Evolutionary conservation across 2,113 vertebrate genomes (phyloP).

Genomic region (Craseonycteris thonglongyai): DNA sequence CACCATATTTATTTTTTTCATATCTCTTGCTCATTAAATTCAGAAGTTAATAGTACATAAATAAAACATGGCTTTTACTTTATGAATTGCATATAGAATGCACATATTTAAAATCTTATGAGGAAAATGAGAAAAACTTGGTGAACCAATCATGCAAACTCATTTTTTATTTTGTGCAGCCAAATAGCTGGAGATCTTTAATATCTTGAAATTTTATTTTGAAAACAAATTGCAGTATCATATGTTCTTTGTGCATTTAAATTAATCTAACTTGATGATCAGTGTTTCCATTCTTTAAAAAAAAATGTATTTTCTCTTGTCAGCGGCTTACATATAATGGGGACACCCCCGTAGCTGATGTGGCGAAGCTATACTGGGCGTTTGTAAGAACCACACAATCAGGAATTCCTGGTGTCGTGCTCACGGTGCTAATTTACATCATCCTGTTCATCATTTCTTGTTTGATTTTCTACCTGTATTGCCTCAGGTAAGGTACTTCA

Average conservation of each 20-base stretch:
- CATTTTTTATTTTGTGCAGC: background rate
- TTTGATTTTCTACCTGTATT: slow-evolving; percentile 84
- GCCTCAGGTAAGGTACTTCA: slow-evolving; percentile 85
- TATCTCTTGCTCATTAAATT: slow-evolving; percentile 24
- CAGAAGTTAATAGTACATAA: slow-evolving; percentile 18
- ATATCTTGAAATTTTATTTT: background rate
- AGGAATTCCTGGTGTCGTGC: slow-evolving; percentile 82
- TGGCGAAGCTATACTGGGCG: slow-evolving; percentile 92
- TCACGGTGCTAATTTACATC: slow-evolving; percentile 86
- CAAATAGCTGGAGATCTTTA: background rate
- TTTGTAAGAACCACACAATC: slow-evolving; percentile 84
- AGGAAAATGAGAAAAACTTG: background rate
- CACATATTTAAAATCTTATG: background rate
- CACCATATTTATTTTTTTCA: slow-evolving; percentile 22
- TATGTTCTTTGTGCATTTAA: background rate
- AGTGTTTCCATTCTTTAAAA: background rate
- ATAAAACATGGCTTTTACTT: slow-evolving; percentile 47
- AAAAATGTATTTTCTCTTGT: background rate
- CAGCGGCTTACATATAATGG: slow-evolving; percentile 83
- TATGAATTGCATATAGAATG: background rate
- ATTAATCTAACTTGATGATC: background rate
- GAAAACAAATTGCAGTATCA: slow-evolving; percentile 8
- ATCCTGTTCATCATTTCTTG: slow-evolving; percentile 85
- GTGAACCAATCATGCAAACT: background rate
- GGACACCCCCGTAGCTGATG: slow-evolving; percentile 87